Base-by-base conservation (phyloP, 2,113 vertebrate genomes). In the Alectura lathami region DNA sequence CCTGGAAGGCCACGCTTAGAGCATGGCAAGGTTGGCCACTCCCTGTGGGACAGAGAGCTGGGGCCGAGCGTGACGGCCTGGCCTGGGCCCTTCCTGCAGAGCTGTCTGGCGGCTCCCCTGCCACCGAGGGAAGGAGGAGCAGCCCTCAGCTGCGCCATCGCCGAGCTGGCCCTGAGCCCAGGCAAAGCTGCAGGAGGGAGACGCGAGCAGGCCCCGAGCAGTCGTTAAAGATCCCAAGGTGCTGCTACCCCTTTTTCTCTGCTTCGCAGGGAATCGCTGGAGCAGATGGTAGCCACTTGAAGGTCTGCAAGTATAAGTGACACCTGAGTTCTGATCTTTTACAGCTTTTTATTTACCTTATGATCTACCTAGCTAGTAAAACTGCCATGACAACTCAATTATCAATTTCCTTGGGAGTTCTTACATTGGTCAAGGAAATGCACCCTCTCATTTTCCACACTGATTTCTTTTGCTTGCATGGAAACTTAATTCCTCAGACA, bases 21-120 rank as follows among this genome's bases (percentile, higher is more conserved):
- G 51, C 3, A 1, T 30, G 22, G 67, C 0, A 1, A 43, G 47
- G 13, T 21, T 0, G 9, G 70, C 48, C 6, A 29, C n/a, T 82
- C 23, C 23, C 42, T 17, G 30, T 0, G 2, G 27, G 6, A 5
- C 0, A 3, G 14, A 29, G 42, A 34, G 38, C 27, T 1, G 11
- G 50, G 64, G 34, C 56, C 3, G 1, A 45, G 24, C 17, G 3
- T 9, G 57, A 2, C 26, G 22, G 63, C 26, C 51, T 30, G 8
- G n/a, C 63, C 74, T 8, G 38, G 11, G 48, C 59, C n/a, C 4
- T 1, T 20, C 47, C 72, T 27, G 73, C 77, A 24, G 88, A 68
- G 85, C 73, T 42, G 86, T 77, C 86, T 87, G 86, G 60, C 73
- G 24, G 93, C 73, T 84, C 88, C 88, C 60, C 29, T 4, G 1